A percentile compares a stretch with the other conserved stretches of the same genome.
Evolutionary conservation across 2,113 vertebrate species (phyloP).

Genomic region (Colaptes auratus): DNA sequence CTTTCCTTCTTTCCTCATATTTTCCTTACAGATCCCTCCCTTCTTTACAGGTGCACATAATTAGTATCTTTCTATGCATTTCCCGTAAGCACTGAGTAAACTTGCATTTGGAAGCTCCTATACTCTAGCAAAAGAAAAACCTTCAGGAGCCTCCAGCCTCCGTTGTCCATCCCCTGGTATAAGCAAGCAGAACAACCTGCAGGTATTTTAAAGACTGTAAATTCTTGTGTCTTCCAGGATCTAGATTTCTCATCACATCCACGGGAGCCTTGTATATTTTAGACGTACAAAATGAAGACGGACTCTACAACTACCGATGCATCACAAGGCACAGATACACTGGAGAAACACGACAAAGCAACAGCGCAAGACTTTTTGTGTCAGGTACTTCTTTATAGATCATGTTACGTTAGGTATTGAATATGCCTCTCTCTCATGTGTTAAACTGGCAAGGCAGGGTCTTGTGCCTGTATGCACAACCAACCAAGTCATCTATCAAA

Average conservation of each 20-base stretch:
- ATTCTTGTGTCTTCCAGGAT: conserved; percentile 84
- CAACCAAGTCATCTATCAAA: neutral
- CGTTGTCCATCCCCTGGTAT: rapidly evolving
- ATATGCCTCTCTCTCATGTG: neutral
- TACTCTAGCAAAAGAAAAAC: neutral
- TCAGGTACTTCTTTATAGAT: conserved; percentile 80
- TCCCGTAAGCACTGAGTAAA: neutral
- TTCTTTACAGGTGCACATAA: neutral
- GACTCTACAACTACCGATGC: conserved; percentile 98
- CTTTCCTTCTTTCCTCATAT: neutral
- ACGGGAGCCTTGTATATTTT: conserved; percentile 99
- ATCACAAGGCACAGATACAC: conserved; percentile 97
- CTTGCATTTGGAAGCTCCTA: neutral
- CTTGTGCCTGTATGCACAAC: neutral
- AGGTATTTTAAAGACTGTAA: neutral
- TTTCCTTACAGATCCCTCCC: neutral
- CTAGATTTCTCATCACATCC: conserved; percentile 99
- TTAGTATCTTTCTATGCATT: neutral
- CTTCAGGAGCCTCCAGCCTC: neutral
- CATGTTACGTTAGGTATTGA: neutral
- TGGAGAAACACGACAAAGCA: conserved; percentile 96
- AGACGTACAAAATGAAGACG: conserved; percentile 98
- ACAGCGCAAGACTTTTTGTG: conserved; percentile 96
- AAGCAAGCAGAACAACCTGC: neutral
- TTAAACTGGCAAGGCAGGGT: neutral